A percentile compares a stretch with the other conserved stretches of the same genome.
phyloP scores from a whole-genome alignment of 2,888 invertebrate genomes.

The Torymus auratus region DNA sequence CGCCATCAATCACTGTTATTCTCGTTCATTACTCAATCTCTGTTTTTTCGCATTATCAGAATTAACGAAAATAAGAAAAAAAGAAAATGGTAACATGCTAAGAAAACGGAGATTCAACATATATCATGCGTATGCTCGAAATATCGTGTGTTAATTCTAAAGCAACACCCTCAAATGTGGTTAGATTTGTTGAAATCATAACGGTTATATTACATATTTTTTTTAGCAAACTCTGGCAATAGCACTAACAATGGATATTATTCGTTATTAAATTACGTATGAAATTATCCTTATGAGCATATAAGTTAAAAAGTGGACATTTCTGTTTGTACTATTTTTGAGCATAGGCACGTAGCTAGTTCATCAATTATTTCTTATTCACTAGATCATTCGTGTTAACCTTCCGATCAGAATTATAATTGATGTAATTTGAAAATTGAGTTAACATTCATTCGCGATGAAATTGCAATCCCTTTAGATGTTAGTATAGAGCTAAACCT shows the following conservation, averaged over 20 bases:
- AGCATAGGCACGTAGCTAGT: conserved; percentile 27
- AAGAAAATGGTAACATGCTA: background rate
- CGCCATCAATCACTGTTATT: conserved; percentile 38
- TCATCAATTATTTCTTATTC: conserved; percentile 35
- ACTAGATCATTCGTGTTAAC: conserved; percentile 25
- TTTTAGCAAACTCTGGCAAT: too few species aligned
- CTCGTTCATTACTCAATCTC: conserved; percentile 28
- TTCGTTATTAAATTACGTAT: too few species aligned
- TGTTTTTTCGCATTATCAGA: conserved; percentile 10
- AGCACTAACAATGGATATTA: too few species aligned
- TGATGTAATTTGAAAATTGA: conserved; percentile 23
- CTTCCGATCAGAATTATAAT: conserved; percentile 13
- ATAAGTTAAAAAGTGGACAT: too few species aligned
- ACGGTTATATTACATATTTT: too few species aligned
- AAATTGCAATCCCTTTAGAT: conserved; percentile 56
- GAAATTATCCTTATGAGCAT: too few species aligned
- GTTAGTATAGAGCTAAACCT: conserved; percentile 62
- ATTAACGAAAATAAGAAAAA: too few species aligned
- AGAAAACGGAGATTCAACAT: conserved; percentile 30
- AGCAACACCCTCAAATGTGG: too few species aligned
- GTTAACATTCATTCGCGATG: conserved; percentile 8
- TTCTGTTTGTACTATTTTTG: background rate
- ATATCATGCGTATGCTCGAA: conserved; percentile 22
- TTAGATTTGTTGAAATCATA: too few species aligned
- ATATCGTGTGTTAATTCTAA: background rate